Base-by-base conservation (phyloP, 2,888 invertebrate genomes). In the Drosophila demipolita region DNA sequence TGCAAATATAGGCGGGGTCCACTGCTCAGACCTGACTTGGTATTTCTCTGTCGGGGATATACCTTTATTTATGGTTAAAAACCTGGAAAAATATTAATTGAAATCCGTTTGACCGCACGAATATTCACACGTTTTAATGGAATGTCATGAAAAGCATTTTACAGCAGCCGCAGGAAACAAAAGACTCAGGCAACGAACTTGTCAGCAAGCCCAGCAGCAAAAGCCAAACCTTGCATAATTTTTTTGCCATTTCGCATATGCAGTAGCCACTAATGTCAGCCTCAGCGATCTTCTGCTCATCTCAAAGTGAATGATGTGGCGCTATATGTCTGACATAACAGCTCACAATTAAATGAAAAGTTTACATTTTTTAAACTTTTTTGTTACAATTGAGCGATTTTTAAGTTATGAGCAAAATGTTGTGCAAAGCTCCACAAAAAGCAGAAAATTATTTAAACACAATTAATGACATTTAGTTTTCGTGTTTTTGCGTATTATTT, bases 331-430 rank as follows among this genome's bases (percentile, higher is more conserved):
- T 78, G 82, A 68, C 78, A 68, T 78, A 78, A 78, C 67, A 55
- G 49, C 54, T 50, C 67, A 67, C 66, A 78, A 66, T 60, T 82
- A 66, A 80, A 75, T 64, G 57, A 79, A 77, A 66, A 66, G 40
- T 61, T 73, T 8, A 59, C 29, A 52, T 66, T 55, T 57, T 50
- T 57, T 26, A 15, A 36, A 26, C 23, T 17, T 48, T 32, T 63
- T 59, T 50, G 40, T 57, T 58, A 78, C 89, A 87, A 87, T 89
- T 79, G 90, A 90, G 86, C 88, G 89, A 86, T 78, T 86, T 89
- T 67, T 62, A 48, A 66, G 66, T 68, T 83, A 86, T 72, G 80
- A 72, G 59, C 63, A 77, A 76, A 87, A 80, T 64, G 53, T 81
- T 88, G 80, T 72, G 73, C 45, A 88, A 88, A 79, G 11, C 23